These are phyloP conservation scores for Megaustenia siamemsis DNA, from an alignment of 2,888 invertebrate genomes.

Conservation along the genomic window DNA sequence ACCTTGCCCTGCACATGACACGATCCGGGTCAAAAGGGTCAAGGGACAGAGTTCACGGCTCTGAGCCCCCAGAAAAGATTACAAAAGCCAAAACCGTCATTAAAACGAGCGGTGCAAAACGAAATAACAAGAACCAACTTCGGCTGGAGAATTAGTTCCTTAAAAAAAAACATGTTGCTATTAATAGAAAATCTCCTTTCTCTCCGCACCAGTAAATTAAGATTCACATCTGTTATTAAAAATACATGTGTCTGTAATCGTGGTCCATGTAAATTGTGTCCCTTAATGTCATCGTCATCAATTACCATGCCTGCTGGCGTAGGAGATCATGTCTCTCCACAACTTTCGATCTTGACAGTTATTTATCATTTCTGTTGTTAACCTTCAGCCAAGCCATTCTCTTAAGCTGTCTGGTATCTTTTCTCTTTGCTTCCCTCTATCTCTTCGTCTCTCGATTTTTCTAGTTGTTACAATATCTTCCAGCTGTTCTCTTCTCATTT, in stretches of 20 bases:
- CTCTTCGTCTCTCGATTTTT: no score
- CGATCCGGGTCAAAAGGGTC: constrained; percentile 43
- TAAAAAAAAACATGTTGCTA: constrained; percentile 14
- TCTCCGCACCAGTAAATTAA: not conserved
- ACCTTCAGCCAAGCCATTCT: no score
- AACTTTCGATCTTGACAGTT: no score
- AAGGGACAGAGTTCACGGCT: constrained; percentile 40
- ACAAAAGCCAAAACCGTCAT: constrained; percentile 23
- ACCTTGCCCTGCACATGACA: constrained; percentile 49
- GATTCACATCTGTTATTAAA: not conserved
- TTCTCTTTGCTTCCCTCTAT: no score
- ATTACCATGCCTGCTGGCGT: no score
- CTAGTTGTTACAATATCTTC: no score
- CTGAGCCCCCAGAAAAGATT: not conserved
- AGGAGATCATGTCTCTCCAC: no score
- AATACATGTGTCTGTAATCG: not conserved
- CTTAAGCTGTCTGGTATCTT: no score
- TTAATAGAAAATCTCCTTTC: constrained; percentile 6
- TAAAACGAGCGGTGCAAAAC: constrained; percentile 25
- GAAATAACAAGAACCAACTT: constrained; percentile 34
- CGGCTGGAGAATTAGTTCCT: not conserved
- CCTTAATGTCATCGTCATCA: no score
- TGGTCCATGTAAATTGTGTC: no score
- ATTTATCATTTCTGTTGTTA: no score
- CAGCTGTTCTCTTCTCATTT: no score